Percentiles rank a stretch among this genome's conserved stretches.
Evolutionary conservation across 2,113 vertebrate species (phyloP).

Genomic region (Progne subis): DNA sequence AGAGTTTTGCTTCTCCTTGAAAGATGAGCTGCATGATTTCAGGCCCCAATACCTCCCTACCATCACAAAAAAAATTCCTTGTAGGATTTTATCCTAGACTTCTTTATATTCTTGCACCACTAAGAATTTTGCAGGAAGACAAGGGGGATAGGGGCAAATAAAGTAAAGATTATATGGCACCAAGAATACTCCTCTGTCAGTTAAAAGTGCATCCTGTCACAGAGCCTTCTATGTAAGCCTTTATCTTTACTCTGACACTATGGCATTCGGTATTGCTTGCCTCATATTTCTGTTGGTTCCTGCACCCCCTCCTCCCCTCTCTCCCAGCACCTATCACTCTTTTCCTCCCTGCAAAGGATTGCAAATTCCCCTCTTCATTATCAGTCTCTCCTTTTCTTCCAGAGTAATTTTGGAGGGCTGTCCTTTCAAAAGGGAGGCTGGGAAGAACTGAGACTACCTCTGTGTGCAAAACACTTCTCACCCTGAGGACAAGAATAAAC

Average conservation of each 20-base stretch:
- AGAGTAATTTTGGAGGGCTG: neutral
- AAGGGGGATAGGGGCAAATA: neutral
- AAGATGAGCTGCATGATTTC: neutral
- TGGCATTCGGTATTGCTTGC: neutral
- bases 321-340: neutral
- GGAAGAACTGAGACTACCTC: neutral
- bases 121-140: neutral
- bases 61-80: neutral
- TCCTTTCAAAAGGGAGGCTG: neutral
- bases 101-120: neutral
- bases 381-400: neutral
- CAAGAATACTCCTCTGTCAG: neutral
- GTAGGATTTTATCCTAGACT: neutral
- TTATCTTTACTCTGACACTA: neutral
- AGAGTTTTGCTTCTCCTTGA: neutral
- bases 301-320: neutral
- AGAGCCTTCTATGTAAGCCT: accelerated
- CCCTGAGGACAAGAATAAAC: neutral
- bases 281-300: neutral
- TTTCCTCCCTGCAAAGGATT: neutral
- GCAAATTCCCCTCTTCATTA: neutral
- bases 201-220: neutral
- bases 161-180: neutral
- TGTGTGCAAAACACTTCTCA: accelerated
- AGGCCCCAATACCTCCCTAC: neutral